Base-by-base conservation (phyloP, 2,797 vertebrate genomes). In the Anolis apletophallus region DNA sequence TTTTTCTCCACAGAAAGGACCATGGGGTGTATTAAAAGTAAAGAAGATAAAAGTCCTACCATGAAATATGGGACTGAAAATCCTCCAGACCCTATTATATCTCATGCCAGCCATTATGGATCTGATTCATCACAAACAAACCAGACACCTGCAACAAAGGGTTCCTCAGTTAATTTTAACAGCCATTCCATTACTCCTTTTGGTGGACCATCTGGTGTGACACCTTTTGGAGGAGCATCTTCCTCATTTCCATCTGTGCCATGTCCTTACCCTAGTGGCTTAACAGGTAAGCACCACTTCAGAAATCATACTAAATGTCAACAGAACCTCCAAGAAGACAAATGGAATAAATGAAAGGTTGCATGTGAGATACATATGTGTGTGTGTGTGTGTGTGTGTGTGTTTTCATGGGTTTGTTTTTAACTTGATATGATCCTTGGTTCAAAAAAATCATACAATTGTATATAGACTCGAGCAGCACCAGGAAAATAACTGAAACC, bases 21-120 rank as follows among this genome's bases (percentile, higher is more conserved):
- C 82, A 99, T 99, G 98, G 98, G 98, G 95, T 99, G 98, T 94
- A 96, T 99, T 91, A 98, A 98, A 97, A 99, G 98, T 96, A 99
- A 99, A 95, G 97, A 98, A 95, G 97, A 98, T 95, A 99, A 99
- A 97, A 97, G 97, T 93, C 96, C 97, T 54, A 64, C 96, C 3
- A 97, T 98, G 96, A 98, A 99, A 93, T 98, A 98, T 78, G 97
- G 97, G 93, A 94, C 97, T 14, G 98, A 98, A 83, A 98, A 94
- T 81, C 89, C 96, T 86, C 91, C 96, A 8, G 95, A 95, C 85
- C 95, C 97, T 1, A 95, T 97, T 85, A 94, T 93, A 68, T 94
- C 97, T 83, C 96, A 97, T 0, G 85, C 95, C 14, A 97, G 97
- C 83, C 97, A 98, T 93, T 98, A 98, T 16, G 98, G 98, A 69